These are phyloP conservation scores for Stichodactyla mertensii DNA, from an alignment of 64 coral and sea anemone species.

Conservation along the genomic window DNA sequence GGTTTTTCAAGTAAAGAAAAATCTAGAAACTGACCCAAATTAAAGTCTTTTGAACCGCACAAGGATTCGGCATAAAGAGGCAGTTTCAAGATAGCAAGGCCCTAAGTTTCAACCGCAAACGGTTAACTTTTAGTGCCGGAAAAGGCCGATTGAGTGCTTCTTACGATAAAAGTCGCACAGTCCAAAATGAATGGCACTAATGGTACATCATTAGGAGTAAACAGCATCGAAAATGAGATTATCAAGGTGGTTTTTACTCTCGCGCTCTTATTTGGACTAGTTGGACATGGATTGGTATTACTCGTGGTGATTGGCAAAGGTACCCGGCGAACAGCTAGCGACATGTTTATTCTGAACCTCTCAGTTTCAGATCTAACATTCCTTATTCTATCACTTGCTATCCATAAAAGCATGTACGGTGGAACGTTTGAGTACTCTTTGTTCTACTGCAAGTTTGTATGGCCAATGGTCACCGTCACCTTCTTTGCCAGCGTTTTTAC, in stretches of 20 bases:
- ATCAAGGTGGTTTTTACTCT: slow-evolving; percentile 26
- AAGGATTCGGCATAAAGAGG: not conserved
- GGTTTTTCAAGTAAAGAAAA: not conserved
- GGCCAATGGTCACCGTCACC: slow-evolving; percentile 45
- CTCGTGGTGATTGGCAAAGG: slow-evolving; percentile 47
- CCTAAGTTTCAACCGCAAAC: not conserved
- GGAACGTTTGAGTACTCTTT: slow-evolving; percentile 24
- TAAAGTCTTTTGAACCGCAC: not conserved
- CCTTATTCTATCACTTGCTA: slow-evolving; percentile 46
- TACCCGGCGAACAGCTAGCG: slow-evolving; percentile 37
- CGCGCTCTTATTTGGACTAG: slow-evolving; percentile 35
- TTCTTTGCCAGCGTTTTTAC: slow-evolving; percentile 67
- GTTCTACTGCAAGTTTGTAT: slow-evolving; percentile 57
- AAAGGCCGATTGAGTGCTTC: not conserved
- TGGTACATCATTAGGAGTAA: not conserved
- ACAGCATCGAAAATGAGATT: slow-evolving; percentile 26
- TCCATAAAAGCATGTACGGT: slow-evolving; percentile 25
- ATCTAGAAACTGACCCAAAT: not conserved
- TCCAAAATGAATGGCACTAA: not conserved
- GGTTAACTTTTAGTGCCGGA: not conserved
- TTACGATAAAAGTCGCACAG: not conserved
- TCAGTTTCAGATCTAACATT: slow-evolving; percentile 52
- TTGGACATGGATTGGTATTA: slow-evolving; percentile 50
- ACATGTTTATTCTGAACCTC: slow-evolving; percentile 70
- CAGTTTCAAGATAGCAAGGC: not conserved